Evolutionary conservation across 2,113 vertebrate genomes (phyloP), one percentile per base, ranked within the genome.

Genomic region (Colaptes auratus): DNA sequence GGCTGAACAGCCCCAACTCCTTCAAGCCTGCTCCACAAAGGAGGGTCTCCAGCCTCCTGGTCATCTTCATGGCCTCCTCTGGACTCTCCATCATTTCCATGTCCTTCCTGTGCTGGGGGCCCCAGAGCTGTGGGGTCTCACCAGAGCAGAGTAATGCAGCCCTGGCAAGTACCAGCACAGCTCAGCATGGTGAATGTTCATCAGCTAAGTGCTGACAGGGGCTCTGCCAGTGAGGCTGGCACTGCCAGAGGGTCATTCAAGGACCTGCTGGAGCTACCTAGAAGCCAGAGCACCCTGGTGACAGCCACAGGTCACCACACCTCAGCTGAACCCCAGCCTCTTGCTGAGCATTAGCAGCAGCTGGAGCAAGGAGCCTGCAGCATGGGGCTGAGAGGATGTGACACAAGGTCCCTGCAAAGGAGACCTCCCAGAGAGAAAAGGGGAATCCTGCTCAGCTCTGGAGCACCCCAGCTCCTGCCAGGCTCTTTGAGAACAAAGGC

Each of bases 261-360:
- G 86, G 61, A 85, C 35, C 91, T 75, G 58, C 25, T 24, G 23
- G 23, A 67, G 33, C 53, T 25, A 59, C 61, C 76, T 13, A 25
- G 80, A 88, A 88, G 83, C 48, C 73, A 78, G 65, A 92, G 86
- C 65, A 95, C 21, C 50, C 69, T 66, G 53, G 70, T 31, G 79
- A 88, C 85, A 93, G 73, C 77, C 50, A 5, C 4, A 1, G 39
- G 39, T 66, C 88, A 86, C 7, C 0, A 9, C 4, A 3, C 31
- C 66, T 88, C 58, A 12, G 70, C 78, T 93, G 64, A 83, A 92
- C 14, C 42, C 60, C 17, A 8, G 74, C 74, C 55, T 44, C 74
- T 73, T 87, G 53, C 82, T 81, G 65, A 28, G 89, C 82, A 79
- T 44, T 17, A 87, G 78, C 4, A 1, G 11, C 36, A 72, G 15